Base-by-base conservation (phyloP, 2,888 invertebrate species). In the Folsomia manolachei region DNA sequence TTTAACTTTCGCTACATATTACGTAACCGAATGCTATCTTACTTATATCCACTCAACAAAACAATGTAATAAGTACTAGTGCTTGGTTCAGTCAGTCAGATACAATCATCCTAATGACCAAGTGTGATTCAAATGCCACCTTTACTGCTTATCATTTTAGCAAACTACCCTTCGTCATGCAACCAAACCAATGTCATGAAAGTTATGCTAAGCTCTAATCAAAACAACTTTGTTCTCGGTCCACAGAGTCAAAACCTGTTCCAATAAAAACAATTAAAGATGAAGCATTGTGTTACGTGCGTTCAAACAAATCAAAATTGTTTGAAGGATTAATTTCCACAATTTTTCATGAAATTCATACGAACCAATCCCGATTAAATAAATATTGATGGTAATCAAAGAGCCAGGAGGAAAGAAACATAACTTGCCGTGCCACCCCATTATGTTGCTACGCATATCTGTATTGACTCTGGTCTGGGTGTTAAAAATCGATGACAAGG, bases 101-200 rank as follows among this genome's bases (percentile, higher is more conserved):
- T 64, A 27, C 64, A 64, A 39, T 64, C 27, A 27, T 9, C 27
- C 21, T 27, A n/a, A 66, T 66, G 53, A 66, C 52, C 21, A 66
- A 19, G 21, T 26, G 14, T 53, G 53, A 66, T 66, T 25, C 51
- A 39, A 39, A 39, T 39, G 14, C 39, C 39, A 39, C 39, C 39
- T 39, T 21, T 66, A 52, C 25, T 53, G 60, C 27, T 68, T 27
- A 68, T 18, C 25, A 25, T 68, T 67, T 23, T 56, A 18, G 66
- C 53, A 71, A 73, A 73, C 71, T 67, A 63, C 68, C 64, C 39
- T 71, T 73, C 68, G 70, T 68, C 73, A 73, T 73, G 73, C 73
- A 73, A 39, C 39, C n/a, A n/a, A n/a, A n/a, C n/a, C n/a, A n/a
- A n/a, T n/a, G n/a, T n/a, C n/a, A n/a, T n/a, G n/a, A n/a, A n/a